A percentile compares a stretch with the other conserved stretches of the same genome.
These are phyloP conservation scores for Perizoma flavofasciatum DNA, from an alignment of 2,888 invertebrate genomes.

Conservation along the genomic window DNA sequence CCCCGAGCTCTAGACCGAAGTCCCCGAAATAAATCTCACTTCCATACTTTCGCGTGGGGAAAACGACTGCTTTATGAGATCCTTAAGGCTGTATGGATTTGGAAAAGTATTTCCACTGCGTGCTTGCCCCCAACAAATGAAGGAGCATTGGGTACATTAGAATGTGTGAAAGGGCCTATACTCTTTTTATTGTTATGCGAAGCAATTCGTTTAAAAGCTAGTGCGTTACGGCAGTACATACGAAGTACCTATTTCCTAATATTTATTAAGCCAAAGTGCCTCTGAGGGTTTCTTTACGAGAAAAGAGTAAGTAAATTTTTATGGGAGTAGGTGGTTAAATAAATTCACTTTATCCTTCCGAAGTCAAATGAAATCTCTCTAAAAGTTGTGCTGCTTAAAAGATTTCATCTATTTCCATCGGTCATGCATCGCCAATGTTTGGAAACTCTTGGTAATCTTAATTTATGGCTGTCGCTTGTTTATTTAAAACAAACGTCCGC, in stretches of 20 bases:
- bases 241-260: slow-evolving; percentile 79
- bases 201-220: slow-evolving; percentile 83
- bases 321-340: slow-evolving; percentile 46
- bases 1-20: slow-evolving; percentile 78
- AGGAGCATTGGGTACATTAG: slow-evolving; percentile 80
- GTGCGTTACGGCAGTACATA: slow-evolving; percentile 74
- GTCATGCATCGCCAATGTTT: slow-evolving; percentile 51
- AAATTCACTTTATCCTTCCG: slow-evolving; percentile 30
- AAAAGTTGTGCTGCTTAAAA: slow-evolving; percentile 34
- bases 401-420: slow-evolving; percentile 49
- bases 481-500: slow-evolving; percentile 43
- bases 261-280: slow-evolving; percentile 70
- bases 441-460: slow-evolving; percentile 58
- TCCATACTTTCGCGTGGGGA: slow-evolving; percentile 83
- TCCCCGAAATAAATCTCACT: slow-evolving; percentile 83
- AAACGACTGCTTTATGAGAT: slow-evolving; percentile 83
- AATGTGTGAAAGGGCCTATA: slow-evolving; percentile 81
- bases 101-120: slow-evolving; percentile 83
- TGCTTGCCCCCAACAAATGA: slow-evolving; percentile 82
- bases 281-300: slow-evolving; percentile 52
- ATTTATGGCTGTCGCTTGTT: slow-evolving; percentile 50
- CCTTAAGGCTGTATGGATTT: slow-evolving; percentile 85
- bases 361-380: slow-evolving; percentile 28
- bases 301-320: slow-evolving; percentile 59
- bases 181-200: slow-evolving; percentile 81